Evolutionary conservation across 1,140 invertebrate genomes (phyloP).

Genomic region (Nilaparvata lugens): DNA sequence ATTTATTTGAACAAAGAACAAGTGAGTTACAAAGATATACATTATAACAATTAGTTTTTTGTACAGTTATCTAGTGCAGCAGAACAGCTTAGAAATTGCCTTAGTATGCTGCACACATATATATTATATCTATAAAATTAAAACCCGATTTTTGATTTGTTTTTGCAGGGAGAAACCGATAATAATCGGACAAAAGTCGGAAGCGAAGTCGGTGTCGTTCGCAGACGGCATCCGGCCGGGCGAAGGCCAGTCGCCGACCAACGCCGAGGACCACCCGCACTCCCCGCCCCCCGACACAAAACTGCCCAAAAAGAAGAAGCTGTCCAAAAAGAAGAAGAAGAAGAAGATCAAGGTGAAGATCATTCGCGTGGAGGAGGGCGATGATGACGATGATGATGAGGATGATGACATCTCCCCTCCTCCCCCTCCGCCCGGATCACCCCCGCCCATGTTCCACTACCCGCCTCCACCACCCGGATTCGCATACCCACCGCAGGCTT

Average conservation of each 20-base stretch:
- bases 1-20: too few species aligned
- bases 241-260: conserved; percentile 35
- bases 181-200: conserved; percentile 4
- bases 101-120: background rate
- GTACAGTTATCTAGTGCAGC: too few species aligned
- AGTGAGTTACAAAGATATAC: too few species aligned
- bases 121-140: background rate
- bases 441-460: conserved; percentile 20
- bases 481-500: too few species aligned
- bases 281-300: conserved; percentile 33
- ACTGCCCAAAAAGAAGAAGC: conserved; percentile 31
- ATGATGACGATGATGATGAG: conserved; percentile 20
- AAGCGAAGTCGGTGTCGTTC: conserved; percentile 35
- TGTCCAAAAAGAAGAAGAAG: conserved; percentile 29
- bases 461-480: background rate
- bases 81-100: too few species aligned
- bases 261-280: conserved; percentile 35
- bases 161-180: conserved; percentile 16
- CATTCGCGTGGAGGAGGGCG: conserved; percentile 18
- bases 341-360: conserved; percentile 24
- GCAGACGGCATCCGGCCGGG: conserved; percentile 38
- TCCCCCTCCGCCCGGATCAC: conserved; percentile 22
- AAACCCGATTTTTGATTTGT: background rate
- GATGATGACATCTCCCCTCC: conserved; percentile 23
- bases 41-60: too few species aligned